These are phyloP conservation scores for Stegodyphus dumicola DNA, from an alignment of 1,140 invertebrate species.

Conservation along the genomic window DNA sequence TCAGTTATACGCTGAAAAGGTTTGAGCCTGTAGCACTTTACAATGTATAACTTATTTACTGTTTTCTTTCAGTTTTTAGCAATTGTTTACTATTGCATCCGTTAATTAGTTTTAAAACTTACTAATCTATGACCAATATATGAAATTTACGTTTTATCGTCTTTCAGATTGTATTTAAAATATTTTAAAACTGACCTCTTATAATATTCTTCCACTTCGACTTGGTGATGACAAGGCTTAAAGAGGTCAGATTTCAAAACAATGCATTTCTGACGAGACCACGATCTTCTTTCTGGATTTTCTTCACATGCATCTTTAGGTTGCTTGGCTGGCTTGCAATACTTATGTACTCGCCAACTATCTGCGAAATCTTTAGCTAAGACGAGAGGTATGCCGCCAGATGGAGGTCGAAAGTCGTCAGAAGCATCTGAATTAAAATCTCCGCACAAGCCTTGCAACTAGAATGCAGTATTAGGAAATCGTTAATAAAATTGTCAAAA, in stretches of 20 bases:
- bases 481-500: too few species aligned
- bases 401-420: constrained; percentile 87
- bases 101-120: too few species aligned
- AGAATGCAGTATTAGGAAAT: background rate
- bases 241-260: constrained; percentile 80
- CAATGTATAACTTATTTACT: too few species aligned
- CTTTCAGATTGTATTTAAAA: background rate
- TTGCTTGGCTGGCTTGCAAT: constrained; percentile 72
- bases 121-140: background rate
- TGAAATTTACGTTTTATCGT: background rate
- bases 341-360: constrained; percentile 85
- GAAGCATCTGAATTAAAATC: constrained; percentile 86
- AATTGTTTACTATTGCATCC: too few species aligned
- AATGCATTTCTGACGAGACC: constrained; percentile 81
- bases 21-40: too few species aligned
- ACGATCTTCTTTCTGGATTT: constrained; percentile 80
- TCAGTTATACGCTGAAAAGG: too few species aligned
- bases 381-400: constrained; percentile 78
- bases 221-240: constrained; percentile 81
- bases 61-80: too few species aligned
- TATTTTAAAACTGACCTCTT: constrained; percentile 67
- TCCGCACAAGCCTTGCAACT: constrained; percentile 87
- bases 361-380: constrained; percentile 83
- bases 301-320: constrained; percentile 77
- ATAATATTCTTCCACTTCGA: constrained; percentile 77